phyloP scores from a whole-genome alignment of 2,113 vertebrate species.

The Charadrius vociferus region DNA sequence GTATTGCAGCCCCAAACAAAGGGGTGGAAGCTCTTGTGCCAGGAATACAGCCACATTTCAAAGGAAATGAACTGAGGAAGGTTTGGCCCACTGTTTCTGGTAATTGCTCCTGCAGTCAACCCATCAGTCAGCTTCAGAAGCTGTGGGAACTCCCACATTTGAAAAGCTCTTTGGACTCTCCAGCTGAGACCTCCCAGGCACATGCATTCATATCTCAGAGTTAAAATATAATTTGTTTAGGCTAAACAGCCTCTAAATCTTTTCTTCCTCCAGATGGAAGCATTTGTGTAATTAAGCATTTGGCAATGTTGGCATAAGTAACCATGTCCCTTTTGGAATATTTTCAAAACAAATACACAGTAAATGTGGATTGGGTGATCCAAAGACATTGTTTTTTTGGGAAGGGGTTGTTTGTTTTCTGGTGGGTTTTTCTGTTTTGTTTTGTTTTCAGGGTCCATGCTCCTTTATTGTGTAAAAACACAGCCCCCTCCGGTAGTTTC shows the following conservation, averaged over 20 bases:
- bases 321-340: conserved; percentile 21
- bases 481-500: not conserved
- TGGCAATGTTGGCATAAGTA: conserved; percentile 24
- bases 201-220: not conserved
- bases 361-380: not conserved
- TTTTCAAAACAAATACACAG: conserved; percentile 37
- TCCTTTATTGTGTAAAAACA: not conserved
- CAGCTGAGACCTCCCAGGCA: conserved; percentile 26
- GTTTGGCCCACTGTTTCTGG: not conserved
- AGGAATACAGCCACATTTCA: not conserved
- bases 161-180: not conserved
- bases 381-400: not conserved
- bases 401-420: not conserved
- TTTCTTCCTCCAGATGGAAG: conserved; percentile 53
- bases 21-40: not conserved
- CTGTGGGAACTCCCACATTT: not conserved
- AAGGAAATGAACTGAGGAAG: not conserved
- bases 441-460: not conserved
- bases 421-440: not conserved
- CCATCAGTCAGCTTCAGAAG: not conserved
- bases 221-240: conserved; percentile 40
- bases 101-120: not conserved
- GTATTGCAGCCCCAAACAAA: fast-evolving
- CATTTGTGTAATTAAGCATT: conserved; percentile 49
- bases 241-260: conserved; percentile 33